Evolutionary conservation across 1,140 invertebrate genomes (phyloP).

Genomic region (Lepidostoma basale): DNA sequence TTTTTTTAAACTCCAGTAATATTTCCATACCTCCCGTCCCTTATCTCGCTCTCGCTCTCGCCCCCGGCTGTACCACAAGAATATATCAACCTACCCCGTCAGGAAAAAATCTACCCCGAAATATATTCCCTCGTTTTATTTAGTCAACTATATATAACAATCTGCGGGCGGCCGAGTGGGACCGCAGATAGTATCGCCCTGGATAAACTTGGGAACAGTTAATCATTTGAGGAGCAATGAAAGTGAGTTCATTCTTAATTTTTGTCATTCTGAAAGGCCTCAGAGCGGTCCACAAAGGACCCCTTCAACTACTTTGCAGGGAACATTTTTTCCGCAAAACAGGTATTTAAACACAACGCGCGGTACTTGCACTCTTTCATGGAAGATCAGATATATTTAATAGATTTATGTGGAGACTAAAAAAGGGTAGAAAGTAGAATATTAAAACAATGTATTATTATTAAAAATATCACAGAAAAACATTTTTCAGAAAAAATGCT

Average conservation of each 20-base stretch:
- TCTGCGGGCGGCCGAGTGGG: not conserved
- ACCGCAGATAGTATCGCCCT: not conserved
- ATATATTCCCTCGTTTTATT: slow-evolving; percentile 23
- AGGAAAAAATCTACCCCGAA: slow-evolving; percentile 20
- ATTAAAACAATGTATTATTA: too few relatives aligned
- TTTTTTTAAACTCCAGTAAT: slow-evolving; percentile 41
- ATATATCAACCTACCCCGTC: slow-evolving; percentile 28
- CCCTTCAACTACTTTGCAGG: too few relatives aligned
- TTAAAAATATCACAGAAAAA: too few relatives aligned
- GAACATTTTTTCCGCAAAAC: too few relatives aligned
- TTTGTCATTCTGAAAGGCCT: not conserved
- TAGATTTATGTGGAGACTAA: too few relatives aligned
- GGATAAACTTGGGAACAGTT: slow-evolving; percentile 21
- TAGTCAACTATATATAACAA: slow-evolving; percentile 21
- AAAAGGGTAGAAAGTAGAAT: too few relatives aligned
- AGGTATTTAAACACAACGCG: too few relatives aligned
- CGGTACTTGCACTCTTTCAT: too few relatives aligned
- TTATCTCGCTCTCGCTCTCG: slow-evolving; percentile 10
- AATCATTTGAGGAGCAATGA: slow-evolving; percentile 29
- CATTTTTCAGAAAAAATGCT: too few relatives aligned
- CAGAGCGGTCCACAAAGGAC: not conserved
- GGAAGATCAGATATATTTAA: too few relatives aligned
- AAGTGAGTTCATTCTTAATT: slow-evolving; percentile 28
- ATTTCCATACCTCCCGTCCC: slow-evolving; percentile 28
- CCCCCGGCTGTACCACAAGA: slow-evolving; percentile 23